Evolutionary conservation across 1,140 invertebrate species (phyloP).

Genomic region (Drosophila guanche): DNA sequence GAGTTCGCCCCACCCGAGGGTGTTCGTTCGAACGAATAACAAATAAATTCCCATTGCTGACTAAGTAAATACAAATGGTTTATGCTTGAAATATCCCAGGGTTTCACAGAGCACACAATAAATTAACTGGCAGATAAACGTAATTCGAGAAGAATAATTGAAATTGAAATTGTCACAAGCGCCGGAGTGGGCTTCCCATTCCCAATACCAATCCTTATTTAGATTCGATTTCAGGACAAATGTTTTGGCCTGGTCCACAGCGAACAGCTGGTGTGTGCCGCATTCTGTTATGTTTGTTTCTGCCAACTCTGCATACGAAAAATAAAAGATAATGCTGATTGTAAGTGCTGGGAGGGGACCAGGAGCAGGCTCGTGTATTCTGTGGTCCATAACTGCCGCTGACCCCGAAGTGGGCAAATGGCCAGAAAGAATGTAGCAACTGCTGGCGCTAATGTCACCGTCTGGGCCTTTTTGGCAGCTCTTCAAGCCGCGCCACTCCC

Average conservation of each 20-base stretch:
- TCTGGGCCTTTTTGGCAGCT: conserved; percentile 63
- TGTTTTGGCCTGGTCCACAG: too few relatives aligned
- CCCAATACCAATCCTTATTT: conserved; percentile 6
- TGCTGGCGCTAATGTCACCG: conserved; percentile 66
- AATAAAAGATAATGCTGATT: conserved; percentile 78
- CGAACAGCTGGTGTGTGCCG: conserved; percentile 21
- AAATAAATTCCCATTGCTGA: conserved; percentile 17
- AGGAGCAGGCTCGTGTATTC: conserved; percentile 19
- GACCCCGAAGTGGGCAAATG: conserved; percentile 56
- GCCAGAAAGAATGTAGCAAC: conserved; percentile 52
- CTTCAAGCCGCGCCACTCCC: conserved; percentile 11
- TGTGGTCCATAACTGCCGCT: conserved; percentile 59
- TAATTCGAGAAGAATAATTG: conserved; percentile 50
- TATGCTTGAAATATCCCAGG: conserved; percentile 18
- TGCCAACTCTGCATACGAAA: conserved; percentile 49
- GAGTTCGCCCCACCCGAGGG: conserved; percentile 11
- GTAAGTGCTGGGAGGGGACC: conserved; percentile 32
- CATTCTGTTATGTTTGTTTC: conserved; percentile 24
- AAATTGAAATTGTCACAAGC: conserved; percentile 48
- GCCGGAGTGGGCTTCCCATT: conserved; percentile 9
- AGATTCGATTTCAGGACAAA: conserved; percentile 24
- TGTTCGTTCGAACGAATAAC: conserved; percentile 12
- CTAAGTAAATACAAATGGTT: conserved; percentile 39
- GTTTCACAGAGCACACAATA: conserved; percentile 24
- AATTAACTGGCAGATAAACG: conserved; percentile 45